A percentile compares a stretch with the other conserved stretches of the same genome.
Evolutionary conservation across 2,888 invertebrate species (phyloP).

Genomic region (Agrotis exclamationis): DNA sequence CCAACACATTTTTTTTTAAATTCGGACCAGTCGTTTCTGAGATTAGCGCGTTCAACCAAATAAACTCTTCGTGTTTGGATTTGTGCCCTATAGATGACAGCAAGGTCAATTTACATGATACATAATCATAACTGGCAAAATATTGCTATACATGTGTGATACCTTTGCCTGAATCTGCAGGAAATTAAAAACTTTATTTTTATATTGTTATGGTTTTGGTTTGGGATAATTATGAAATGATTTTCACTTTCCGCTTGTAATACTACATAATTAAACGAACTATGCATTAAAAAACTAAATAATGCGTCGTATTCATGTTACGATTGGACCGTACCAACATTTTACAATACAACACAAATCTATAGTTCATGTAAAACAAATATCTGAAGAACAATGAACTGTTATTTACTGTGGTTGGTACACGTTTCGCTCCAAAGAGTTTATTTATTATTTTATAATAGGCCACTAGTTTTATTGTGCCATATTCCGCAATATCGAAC

Average conservation of each 20-base stretch:
- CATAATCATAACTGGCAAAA: too few species aligned
- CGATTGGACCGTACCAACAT: neutral
- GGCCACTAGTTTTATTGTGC: conserved; percentile 52
- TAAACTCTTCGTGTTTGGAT: neutral
- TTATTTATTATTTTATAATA: conserved; percentile 62
- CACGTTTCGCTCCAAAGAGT: conserved; percentile 44
- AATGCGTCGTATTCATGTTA: conserved; percentile 3
- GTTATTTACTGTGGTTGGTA: conserved; percentile 54
- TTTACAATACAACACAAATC: conserved; percentile 26
- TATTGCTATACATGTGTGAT: too few species aligned
- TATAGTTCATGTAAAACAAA: conserved; percentile 52
- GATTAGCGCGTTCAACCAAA: too few species aligned
- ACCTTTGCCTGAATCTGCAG: too few species aligned
- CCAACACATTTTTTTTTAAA: too few species aligned
- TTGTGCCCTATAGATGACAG: too few species aligned
- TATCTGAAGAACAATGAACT: conserved; percentile 53
- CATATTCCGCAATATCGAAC: conserved; percentile 36
- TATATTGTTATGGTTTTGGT: neutral
- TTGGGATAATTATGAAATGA: neutral
- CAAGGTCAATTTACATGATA: too few species aligned
- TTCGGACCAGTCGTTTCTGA: too few species aligned
- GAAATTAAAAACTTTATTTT: too few species aligned
- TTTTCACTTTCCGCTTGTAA: neutral
- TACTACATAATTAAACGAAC: too few species aligned
- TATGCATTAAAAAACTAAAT: neutral